Evolutionary conservation across 1,140 invertebrate species (phyloP).

Genomic region (Bombus huntii): DNA sequence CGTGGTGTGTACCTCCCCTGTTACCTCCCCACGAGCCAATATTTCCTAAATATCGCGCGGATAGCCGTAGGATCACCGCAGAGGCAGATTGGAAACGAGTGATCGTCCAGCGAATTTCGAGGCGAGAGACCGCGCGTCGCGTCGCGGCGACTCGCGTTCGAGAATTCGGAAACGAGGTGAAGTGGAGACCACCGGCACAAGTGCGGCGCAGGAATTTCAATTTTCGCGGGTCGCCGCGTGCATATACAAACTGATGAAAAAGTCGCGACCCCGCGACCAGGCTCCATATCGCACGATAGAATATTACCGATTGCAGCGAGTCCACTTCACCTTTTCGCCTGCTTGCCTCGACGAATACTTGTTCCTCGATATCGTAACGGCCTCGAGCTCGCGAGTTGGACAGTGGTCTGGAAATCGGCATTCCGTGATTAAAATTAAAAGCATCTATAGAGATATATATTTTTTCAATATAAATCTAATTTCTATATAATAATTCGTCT

Average conservation of each 20-base stretch:
- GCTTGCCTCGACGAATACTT: conserved; percentile 14
- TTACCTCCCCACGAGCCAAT: neutral
- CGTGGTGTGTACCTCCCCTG: neutral
- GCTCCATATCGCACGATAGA: conserved; percentile 43
- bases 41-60: conserved; percentile 48
- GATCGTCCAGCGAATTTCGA: conserved; percentile 36
- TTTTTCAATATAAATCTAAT: no score
- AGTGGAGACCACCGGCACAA: conserved; percentile 31
- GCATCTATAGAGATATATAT: neutral
- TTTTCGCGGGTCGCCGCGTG: conserved; percentile 50
- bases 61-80: conserved; percentile 34
- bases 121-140: conserved; percentile 23
- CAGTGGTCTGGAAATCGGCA: neutral
- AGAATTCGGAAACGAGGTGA: conserved; percentile 57
- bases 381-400: neutral
- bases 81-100: conserved; percentile 36
- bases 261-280: conserved; percentile 18
- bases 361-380: conserved; percentile 55
- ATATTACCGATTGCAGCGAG: conserved; percentile 59
- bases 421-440: neutral
- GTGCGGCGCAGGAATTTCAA: conserved; percentile 62
- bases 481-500: no score
- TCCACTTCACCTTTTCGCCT: neutral
- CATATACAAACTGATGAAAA: conserved; percentile 46
- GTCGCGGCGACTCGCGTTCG: conserved; percentile 9